Evolutionary conservation across 2,888 invertebrate genomes (phyloP).

Genomic region (Mesoligia furuncula): DNA sequence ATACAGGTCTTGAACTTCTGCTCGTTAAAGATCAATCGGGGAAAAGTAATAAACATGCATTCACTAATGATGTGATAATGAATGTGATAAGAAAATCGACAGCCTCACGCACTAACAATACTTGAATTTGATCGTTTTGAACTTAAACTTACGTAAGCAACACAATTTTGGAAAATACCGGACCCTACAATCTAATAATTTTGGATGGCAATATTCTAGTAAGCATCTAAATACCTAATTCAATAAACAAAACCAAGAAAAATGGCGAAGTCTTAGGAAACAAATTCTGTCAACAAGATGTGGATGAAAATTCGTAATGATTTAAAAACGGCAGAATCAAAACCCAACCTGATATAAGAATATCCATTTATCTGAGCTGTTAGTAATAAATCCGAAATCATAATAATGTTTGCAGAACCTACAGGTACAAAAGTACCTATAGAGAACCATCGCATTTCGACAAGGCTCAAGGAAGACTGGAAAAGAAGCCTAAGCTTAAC

Average conservation of each 20-base stretch:
- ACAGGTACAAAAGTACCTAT: background rate
- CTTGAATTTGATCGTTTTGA: constrained; percentile 6
- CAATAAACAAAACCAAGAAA: background rate
- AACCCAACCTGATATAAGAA: background rate
- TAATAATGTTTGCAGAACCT: background rate
- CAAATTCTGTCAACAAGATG: background rate
- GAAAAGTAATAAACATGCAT: constrained; percentile 29
- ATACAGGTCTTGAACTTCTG: constrained; percentile 15
- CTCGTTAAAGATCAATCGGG: background rate
- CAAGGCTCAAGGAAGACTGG: background rate
- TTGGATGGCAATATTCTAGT: background rate
- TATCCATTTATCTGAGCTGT: background rate
- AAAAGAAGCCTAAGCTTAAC: background rate
- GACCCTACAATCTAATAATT: no score
- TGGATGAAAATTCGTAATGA: background rate
- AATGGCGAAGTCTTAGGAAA: background rate
- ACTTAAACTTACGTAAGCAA: background rate
- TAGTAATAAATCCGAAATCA: background rate
- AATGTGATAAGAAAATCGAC: constrained; percentile 5
- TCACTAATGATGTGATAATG: constrained; percentile 9
- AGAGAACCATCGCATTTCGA: background rate
- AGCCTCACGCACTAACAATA: background rate
- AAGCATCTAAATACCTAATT: background rate
- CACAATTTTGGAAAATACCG: constrained; percentile 9
- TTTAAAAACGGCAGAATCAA: background rate